A percentile compares a stretch with the other conserved stretches of the same genome.
phyloP scores from a whole-genome alignment of 2,797 vertebrate species.

The Falco naumanni region DNA sequence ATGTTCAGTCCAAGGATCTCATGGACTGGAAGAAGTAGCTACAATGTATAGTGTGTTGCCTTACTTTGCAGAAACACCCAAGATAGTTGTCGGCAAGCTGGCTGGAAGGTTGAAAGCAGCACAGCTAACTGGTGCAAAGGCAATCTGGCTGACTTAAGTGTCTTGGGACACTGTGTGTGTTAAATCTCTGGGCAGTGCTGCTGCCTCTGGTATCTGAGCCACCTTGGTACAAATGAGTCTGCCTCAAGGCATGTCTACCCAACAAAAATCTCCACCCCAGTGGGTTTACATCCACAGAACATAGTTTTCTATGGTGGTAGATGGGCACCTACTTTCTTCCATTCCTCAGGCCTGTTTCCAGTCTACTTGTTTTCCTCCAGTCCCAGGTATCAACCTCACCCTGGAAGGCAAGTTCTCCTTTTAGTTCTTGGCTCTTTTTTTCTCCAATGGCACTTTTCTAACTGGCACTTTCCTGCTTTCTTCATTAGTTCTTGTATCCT shows the following conservation, averaged over 20 bases:
- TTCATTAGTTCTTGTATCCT: background rate
- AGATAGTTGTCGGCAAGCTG: background rate
- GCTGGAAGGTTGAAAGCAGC: background rate
- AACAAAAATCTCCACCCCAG: background rate
- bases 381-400: background rate
- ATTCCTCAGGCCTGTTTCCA: background rate
- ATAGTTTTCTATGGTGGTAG: background rate
- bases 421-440: background rate
- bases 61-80: background rate
- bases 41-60: background rate
- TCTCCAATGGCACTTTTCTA: background rate
- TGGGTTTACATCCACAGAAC: background rate
- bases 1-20: background rate
- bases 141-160: background rate
- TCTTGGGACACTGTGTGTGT: background rate
- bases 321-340: background rate
- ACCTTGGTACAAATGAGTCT: background rate
- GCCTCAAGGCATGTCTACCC: background rate
- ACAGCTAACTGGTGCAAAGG: background rate
- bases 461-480: background rate
- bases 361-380: background rate
- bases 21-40: background rate
- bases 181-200: background rate
- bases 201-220: background rate
- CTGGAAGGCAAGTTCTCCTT: background rate